phyloP scores from a whole-genome alignment of 2,888 invertebrate genomes.

The Clusia tigrina region DNA sequence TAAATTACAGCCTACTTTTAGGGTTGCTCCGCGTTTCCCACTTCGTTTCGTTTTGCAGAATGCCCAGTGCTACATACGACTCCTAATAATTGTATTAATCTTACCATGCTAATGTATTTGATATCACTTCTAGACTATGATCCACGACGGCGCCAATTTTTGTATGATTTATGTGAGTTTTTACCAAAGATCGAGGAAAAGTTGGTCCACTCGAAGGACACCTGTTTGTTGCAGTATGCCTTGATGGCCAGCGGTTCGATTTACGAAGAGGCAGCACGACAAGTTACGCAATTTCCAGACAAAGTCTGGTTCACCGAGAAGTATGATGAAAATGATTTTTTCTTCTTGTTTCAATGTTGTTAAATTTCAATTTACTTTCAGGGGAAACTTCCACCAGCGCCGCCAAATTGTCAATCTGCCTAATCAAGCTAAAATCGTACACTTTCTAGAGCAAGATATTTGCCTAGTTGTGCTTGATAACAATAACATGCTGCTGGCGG shows the following conservation, averaged over 20 bases:
- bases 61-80: too few relatives aligned
- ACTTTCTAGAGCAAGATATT: constrained; percentile 53
- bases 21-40: too few relatives aligned
- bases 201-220: constrained; percentile 53
- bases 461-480: constrained; percentile 55
- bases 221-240: constrained; percentile 58
- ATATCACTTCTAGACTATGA: constrained; percentile 42
- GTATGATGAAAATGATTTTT: too few relatives aligned
- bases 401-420: constrained; percentile 60
- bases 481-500: constrained; percentile 51
- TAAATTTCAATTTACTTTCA: constrained; percentile 32
- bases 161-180: constrained; percentile 51
- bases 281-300: constrained; percentile 49
- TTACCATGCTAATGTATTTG: too few relatives aligned
- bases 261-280: constrained; percentile 55
- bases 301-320: constrained; percentile 60
- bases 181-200: constrained; percentile 60
- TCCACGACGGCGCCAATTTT: constrained; percentile 36
- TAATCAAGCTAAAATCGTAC: constrained; percentile 45
- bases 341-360: too few relatives aligned
- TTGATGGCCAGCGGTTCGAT: constrained; percentile 50
- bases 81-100: too few relatives aligned
- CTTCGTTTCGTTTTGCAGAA: too few relatives aligned
- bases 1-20: too few relatives aligned
- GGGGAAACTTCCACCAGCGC: constrained; percentile 60